Conservation (phyloP, 2,888 invertebrate genomes). For the Cheilosia grossa region DNA sequence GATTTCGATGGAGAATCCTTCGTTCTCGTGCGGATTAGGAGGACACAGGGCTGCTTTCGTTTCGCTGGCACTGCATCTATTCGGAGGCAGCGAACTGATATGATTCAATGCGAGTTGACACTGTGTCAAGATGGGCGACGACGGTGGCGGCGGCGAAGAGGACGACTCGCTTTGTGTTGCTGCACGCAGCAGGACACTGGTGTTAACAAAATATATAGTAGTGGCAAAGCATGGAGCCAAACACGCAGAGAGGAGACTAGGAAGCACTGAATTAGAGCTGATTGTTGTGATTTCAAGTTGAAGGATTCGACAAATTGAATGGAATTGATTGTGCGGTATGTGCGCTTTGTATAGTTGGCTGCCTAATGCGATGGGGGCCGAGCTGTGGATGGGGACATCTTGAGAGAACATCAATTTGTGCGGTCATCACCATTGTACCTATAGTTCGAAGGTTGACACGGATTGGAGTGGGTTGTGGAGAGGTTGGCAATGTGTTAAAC, state of each 20-base stretch:
- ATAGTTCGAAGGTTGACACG: too few species aligned
- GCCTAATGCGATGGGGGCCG: neutral
- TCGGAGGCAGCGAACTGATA: slow-evolving; percentile 64
- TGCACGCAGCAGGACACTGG: slow-evolving; percentile 64
- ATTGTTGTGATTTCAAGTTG: slow-evolving; percentile 73
- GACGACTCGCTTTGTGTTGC: slow-evolving; percentile 51
- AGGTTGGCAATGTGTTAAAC: too few species aligned
- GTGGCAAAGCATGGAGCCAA: slow-evolving; percentile 32
- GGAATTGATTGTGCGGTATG: slow-evolving; percentile 67
- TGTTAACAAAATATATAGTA: slow-evolving; percentile 35
- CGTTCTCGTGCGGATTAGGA: slow-evolving; percentile 35
- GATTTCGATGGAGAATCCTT: slow-evolving; percentile 12
- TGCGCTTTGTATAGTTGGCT: slow-evolving; percentile 13
- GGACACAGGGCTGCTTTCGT: slow-evolving; percentile 45
- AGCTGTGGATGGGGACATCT: neutral
- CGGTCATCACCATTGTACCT: slow-evolving; percentile 28
- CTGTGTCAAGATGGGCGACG: slow-evolving; percentile 41
- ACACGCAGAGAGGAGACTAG: slow-evolving; percentile 2
- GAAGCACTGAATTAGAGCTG: slow-evolving; percentile 64
- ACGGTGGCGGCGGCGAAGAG: neutral
- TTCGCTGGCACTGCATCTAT: slow-evolving; percentile 68
- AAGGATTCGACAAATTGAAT: slow-evolving; percentile 71
- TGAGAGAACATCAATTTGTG: slow-evolving; percentile 13
- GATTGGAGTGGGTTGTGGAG: too few species aligned
- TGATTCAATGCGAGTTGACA: slow-evolving; percentile 58